Base-by-base conservation (phyloP, 1,140 invertebrate genomes). In the Drosophila ananassae region DNA sequence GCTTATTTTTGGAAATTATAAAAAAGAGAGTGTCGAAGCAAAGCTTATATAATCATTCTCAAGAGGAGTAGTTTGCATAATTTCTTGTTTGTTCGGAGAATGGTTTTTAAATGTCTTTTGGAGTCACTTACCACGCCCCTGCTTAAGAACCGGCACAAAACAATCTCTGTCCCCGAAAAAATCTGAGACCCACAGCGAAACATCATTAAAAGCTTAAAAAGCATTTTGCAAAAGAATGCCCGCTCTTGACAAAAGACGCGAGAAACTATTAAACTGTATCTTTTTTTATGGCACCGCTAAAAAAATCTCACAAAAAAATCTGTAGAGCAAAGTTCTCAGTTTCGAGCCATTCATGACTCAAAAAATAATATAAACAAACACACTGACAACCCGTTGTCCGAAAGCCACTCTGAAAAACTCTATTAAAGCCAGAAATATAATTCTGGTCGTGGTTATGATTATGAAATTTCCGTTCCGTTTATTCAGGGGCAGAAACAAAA, bases 261-360 rank as follows among this genome's bases (percentile, higher is more conserved):
- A 60, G 50, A 63, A 53, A 68, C 80, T 77, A 84, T 84, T 84
- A 84, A 84, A 84, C 81, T 77, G 81, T 84, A 84, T 84, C 66
- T 83, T 84, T 83, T 84, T 53, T 84, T 77, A 80, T 80, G 59
- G 59, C 68, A 85, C 81, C 81, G 81, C 81, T 84, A 80, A 83
- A 63, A 37, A 37, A 37, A 37, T 17, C 17, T 17, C 17, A 37
- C 2, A 61, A 58, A 83, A 83, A 13, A 72, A 58, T 63, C 51
- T 81, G 60, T 56, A 32, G 41, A 53, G 54, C 30, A 52, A 51
- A 63, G 39, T 72, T 48, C 51, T 41, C 41, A 64, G 48, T 63
- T 58, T 63, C 77, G 71, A 85, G 79, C 79, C 83, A 82, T 82
- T 82, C 66, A 82, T 73, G 54, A 61, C 55, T 75, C 46, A 48